A percentile compares a stretch with the other conserved stretches of the same genome.
phyloP scores from a whole-genome alignment of 1,140 invertebrate species.

The Zaprionus taronus region DNA sequence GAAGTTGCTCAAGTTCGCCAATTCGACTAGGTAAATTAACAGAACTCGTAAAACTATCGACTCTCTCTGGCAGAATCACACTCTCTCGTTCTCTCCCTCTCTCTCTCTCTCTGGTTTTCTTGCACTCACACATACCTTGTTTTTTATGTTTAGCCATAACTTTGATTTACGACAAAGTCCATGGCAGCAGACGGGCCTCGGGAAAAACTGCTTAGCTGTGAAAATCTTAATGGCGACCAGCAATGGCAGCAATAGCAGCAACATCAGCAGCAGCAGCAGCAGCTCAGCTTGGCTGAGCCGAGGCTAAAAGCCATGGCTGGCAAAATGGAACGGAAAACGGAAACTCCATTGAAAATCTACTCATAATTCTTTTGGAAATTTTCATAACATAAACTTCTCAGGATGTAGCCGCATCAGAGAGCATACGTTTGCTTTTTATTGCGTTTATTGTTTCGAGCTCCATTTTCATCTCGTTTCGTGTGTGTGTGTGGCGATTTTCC shows the following conservation, averaged over 20 bases:
- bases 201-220: conserved; percentile 35
- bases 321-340: conserved; percentile 10
- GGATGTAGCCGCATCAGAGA: conserved; percentile 18
- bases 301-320: conserved; percentile 12
- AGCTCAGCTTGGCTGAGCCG: neutral
- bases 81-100: neutral
- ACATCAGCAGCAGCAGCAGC: neutral
- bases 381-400: conserved; percentile 37
- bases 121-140: conserved; percentile 28
- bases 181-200: conserved; percentile 21
- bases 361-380: conserved; percentile 47
- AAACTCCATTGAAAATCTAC: conserved; percentile 38
- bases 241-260: neutral
- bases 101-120: neutral
- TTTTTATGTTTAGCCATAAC: conserved; percentile 58
- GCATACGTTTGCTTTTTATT: conserved; percentile 53
- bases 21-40: neutral
- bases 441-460: conserved; percentile 12
- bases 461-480: neutral
- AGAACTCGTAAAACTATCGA: conserved; percentile 8
- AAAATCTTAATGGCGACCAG: conserved; percentile 19
- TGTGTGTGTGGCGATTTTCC: neutral
- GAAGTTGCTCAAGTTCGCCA: neutral
- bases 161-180: conserved; percentile 60
- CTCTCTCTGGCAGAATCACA: neutral